These are phyloP conservation scores for Tricholauxania praeusta DNA, from an alignment of 2,888 invertebrate genomes.

Conservation along the genomic window DNA sequence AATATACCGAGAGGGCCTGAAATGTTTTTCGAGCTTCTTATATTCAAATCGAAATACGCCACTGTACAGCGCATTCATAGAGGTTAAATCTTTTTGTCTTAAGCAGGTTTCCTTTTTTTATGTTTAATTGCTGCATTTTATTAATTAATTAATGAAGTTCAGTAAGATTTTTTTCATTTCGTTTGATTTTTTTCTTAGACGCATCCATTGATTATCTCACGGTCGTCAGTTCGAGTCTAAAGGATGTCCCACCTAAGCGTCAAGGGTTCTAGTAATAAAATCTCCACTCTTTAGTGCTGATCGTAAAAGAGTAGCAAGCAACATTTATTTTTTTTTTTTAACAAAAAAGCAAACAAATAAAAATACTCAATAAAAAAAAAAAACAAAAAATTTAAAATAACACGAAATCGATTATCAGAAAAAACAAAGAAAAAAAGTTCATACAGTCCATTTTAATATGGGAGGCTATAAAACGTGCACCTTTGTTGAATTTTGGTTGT, in stretches of 20 bases:
- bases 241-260: no score
- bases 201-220: slow-evolving; percentile 24
- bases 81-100: no score
- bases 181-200: neutral
- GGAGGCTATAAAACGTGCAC: slow-evolving; percentile 1
- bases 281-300: no score
- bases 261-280: no score
- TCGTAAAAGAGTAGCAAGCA: neutral
- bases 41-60: no score
- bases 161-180: neutral
- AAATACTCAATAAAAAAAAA: slow-evolving; percentile 5
- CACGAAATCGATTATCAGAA: neutral
- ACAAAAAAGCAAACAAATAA: neutral
- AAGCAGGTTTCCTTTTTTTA: neutral
- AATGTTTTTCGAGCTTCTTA: no score
- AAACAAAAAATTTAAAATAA: neutral
- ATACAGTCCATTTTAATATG: slow-evolving; percentile 9
- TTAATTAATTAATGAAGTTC: slow-evolving; percentile 29
- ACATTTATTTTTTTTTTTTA: neutral
- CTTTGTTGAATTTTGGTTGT: slow-evolving; percentile 48
- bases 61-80: no score
- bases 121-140: slow-evolving; percentile 30
- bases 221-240: neutral
- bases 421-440: neutral
- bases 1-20: no score